Evolutionary conservation across 2,797 vertebrate genomes (phyloP), one percentile per base, ranked within the genome.

Genomic region (Crenichthys baileyi): DNA sequence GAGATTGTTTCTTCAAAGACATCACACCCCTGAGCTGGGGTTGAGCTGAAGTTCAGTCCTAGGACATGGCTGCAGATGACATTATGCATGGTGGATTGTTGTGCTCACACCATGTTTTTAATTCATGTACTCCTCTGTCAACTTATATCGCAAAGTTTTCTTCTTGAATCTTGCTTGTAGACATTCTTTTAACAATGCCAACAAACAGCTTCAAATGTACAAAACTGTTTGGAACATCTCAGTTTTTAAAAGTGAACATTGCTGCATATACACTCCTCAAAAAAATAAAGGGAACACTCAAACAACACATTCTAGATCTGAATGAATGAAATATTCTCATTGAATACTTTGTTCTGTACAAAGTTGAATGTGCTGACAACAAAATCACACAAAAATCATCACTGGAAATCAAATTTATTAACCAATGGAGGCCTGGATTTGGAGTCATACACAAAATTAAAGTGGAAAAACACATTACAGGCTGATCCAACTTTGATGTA

Each of bases 31-130:
- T 1, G 70, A 79, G 85, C 79, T 39, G 26, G 90, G 88, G 89
- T 91, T 58, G 70, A 85, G 84, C 82, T 82, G 89, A 90, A 84
- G 82, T 79, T 83, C 72, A 80, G 79, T 90, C 86, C 88, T 70
- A 29, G 79, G 73, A 78, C 68, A 79, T 9, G 31, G 44, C 53
- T 80, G 60, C 83, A 67, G 73, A 85, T 76, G 76, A 81, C 60
- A 51, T 79, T 82, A 72, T 79, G 79, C 83, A 68, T 77, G 80
- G 29, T 72, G 86, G 74, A 85, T 87, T 82, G 78, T 90, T 73
- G 79, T 9, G 74, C 88, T 86, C 84, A 84, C 70, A 71, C 31
- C 51, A 53, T 20, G 22, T 74, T 83, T 82, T 50, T 16, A 53
- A 71, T 73, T 82, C n/a, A 13, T 72, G 39, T n/a, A 41, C 13